Conservation (phyloP, 2,888 invertebrate genomes). For the Cantharis rufa region DNA sequence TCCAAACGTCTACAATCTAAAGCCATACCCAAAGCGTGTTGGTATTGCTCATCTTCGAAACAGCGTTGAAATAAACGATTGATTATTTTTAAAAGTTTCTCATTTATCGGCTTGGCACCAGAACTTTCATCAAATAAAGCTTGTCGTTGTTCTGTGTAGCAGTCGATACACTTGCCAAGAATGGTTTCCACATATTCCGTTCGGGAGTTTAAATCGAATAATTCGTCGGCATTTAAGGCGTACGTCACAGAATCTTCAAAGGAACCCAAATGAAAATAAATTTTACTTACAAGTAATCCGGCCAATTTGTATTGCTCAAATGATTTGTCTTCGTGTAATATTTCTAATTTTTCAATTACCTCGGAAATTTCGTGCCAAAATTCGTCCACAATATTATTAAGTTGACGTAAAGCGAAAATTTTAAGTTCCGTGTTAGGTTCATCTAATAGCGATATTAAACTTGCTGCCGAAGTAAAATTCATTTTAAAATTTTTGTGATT, state of each 20-base stretch:
- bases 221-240: conserved; percentile 91
- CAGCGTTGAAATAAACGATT: conserved; percentile 97
- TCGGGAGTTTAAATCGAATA: conserved; percentile 92
- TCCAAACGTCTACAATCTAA: conserved; percentile 97
- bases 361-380: conserved; percentile 99
- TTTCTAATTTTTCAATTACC: conserved; percentile 97
- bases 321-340: conserved; percentile 88
- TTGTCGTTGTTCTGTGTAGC: conserved; percentile 87
- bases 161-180: conserved; percentile 93
- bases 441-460: conserved; percentile 93
- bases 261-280: conserved; percentile 96
- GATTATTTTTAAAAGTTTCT: conserved; percentile 86
- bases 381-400: conserved; percentile 93
- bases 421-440: conserved; percentile 93
- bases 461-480: conserved; percentile 61
- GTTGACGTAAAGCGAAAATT: conserved; percentile 88
- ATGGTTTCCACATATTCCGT: conserved; percentile 97
- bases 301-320: conserved; percentile 91
- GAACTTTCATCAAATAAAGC: conserved; percentile 53
- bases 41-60: conserved; percentile 90
- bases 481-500: no score
- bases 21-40: conserved; percentile 94
- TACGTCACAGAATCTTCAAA: conserved; percentile 96
- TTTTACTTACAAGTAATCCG: conserved; percentile 96
- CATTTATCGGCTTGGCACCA: no score